Conservation (phyloP, 2,888 invertebrate genomes). For the Drosophila mayaguana region DNA sequence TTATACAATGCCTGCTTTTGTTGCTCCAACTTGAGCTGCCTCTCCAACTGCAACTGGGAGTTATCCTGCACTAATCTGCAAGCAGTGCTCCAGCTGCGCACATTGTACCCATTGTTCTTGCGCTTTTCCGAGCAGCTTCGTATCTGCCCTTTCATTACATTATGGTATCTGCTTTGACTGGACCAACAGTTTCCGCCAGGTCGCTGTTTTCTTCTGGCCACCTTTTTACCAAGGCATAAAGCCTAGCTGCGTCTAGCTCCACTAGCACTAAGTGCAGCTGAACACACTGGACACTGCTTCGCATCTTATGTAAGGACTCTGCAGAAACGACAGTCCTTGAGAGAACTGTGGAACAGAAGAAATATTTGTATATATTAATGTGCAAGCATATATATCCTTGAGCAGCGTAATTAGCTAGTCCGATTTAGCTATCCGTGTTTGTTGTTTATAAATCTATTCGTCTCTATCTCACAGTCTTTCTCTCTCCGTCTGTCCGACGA, state of each 20-base stretch:
- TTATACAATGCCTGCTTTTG: background rate
- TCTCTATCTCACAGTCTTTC: too few relatives aligned
- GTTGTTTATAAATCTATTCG: too few relatives aligned
- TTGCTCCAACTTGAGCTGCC: background rate
- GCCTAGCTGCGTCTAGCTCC: background rate
- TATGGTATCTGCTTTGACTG: background rate
- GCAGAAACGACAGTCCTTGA: too few relatives aligned
- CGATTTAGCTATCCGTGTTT: too few relatives aligned
- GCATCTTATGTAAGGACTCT: too few relatives aligned
- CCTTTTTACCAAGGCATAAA: background rate
- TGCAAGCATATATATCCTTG: too few relatives aligned
- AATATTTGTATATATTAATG: too few relatives aligned
- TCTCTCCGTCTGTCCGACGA: too few relatives aligned
- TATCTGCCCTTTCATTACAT: background rate
- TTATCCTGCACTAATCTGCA: background rate
- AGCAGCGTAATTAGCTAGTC: too few relatives aligned
- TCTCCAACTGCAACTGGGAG: background rate
- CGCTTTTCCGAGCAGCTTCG: background rate
- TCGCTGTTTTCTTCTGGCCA: background rate
- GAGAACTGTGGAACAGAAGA: too few relatives aligned
- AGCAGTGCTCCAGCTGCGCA: background rate
- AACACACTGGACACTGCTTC: too few relatives aligned
- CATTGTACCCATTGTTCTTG: background rate
- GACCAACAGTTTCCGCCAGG: background rate
- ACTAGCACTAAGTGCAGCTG: too few relatives aligned